A percentile compares a stretch with the other conserved stretches of the same genome.
These are phyloP conservation scores for Leucosticte australis DNA, from an alignment of 2,113 vertebrate genomes.

Conservation along the genomic window DNA sequence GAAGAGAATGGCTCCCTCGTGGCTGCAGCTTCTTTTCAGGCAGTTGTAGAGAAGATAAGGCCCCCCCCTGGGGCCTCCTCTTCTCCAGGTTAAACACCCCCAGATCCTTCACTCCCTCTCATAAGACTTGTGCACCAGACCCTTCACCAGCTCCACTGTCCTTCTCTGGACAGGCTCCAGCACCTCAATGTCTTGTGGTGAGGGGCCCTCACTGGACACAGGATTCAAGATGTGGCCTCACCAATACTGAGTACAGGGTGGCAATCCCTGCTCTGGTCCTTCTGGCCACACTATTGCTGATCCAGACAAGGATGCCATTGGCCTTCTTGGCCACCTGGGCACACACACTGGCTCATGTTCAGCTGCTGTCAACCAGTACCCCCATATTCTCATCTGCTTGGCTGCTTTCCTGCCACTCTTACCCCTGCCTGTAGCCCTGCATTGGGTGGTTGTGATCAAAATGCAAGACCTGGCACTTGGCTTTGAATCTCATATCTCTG, in stretches of 20 bases:
- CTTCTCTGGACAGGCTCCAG: background rate
- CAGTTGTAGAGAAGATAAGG: background rate
- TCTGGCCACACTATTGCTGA: background rate
- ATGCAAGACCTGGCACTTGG: background rate
- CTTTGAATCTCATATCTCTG: background rate
- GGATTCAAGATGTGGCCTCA: background rate
- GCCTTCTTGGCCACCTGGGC: background rate
- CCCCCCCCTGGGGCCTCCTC: accelerated
- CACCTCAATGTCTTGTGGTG: background rate
- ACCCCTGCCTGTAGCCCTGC: background rate
- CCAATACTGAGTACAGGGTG: no score
- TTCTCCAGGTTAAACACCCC: background rate
- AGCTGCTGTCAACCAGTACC: background rate
- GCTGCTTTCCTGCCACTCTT: background rate
- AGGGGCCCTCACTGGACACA: no score
- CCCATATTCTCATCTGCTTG: background rate
- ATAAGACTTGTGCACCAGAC: background rate
- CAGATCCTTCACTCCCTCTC: background rate
- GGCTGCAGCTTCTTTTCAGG: background rate
- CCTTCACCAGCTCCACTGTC: background rate
- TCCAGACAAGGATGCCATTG: background rate
- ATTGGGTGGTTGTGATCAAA: background rate
- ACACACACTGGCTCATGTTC: background rate
- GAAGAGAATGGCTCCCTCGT: accelerated
- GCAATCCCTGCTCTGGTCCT: background rate